phyloP scores from a whole-genome alignment of 2,888 invertebrate genomes.

The Julus scanicus region DNA sequence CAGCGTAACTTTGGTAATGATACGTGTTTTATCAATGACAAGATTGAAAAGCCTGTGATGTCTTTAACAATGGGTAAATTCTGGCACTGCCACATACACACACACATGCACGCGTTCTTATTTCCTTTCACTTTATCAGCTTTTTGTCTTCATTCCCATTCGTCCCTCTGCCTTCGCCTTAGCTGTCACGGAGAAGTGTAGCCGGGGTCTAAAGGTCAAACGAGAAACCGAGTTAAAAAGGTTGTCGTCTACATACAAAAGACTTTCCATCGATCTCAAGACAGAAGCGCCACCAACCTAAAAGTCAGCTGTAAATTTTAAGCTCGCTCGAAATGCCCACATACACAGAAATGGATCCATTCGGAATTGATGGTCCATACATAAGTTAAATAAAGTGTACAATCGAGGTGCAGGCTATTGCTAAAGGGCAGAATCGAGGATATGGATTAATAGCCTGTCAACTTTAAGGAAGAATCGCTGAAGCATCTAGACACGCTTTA shows the following conservation, averaged over 20 bases:
- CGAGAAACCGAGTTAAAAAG: conserved; percentile 28
- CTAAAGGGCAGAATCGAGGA: background rate
- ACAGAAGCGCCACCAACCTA: background rate
- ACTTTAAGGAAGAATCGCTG: background rate
- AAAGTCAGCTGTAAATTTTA: background rate
- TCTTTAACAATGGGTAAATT: conserved; percentile 1
- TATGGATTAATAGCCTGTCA: conserved; percentile 29
- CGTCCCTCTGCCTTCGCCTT: background rate
- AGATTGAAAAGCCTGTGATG: conserved; percentile 36
- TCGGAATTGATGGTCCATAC: background rate
- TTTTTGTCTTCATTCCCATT: conserved; percentile 15
- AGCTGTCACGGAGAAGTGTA: conserved; percentile 35
- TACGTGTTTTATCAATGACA: conserved; percentile 42
- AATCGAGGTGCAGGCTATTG: background rate
- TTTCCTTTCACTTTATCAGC: conserved; percentile 42
- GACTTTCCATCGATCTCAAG: background rate
- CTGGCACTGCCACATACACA: conserved; percentile 16
- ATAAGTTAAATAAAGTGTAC: conserved; percentile 35
- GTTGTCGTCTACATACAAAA: background rate
- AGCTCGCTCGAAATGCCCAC: background rate
- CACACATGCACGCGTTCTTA: too few species aligned
- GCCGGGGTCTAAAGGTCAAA: background rate
- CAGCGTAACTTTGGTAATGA: background rate
- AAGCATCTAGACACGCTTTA: background rate
- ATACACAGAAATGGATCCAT: background rate